These are phyloP conservation scores for Coracopsis vasa DNA, from an alignment of 2,113 vertebrate genomes.

Conservation along the genomic window DNA sequence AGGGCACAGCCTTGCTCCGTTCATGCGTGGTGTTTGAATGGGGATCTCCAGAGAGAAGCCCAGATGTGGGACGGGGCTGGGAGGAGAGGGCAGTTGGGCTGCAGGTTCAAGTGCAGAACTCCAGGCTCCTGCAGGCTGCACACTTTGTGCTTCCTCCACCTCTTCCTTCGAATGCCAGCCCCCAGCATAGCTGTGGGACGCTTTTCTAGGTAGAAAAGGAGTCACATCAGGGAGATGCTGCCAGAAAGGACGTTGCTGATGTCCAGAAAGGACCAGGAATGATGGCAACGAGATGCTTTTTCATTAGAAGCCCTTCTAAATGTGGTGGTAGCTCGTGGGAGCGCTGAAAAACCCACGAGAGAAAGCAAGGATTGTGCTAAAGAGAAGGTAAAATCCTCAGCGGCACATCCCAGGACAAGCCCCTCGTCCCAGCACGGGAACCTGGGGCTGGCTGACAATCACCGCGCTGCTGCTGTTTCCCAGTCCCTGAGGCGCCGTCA, in stretches of 20 bases:
- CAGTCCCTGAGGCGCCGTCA: neutral
- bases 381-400: fast-evolving
- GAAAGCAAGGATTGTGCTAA: fast-evolving
- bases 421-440: fast-evolving
- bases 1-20: neutral
- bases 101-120: neutral
- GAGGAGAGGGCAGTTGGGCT: neutral
- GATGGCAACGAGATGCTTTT: fast-evolving
- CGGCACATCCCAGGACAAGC: fast-evolving
- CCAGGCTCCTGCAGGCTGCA: neutral
- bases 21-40: neutral
- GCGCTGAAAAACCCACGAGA: neutral
- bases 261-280: neutral
- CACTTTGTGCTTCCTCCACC: fast-evolving
- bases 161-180: fast-evolving
- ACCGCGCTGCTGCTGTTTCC: neutral
- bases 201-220: neutral
- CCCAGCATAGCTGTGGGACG: fast-evolving
- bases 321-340: fast-evolving
- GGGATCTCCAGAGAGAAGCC: neutral
- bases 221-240: fast-evolving
- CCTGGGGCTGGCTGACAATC: neutral
- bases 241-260: fast-evolving
- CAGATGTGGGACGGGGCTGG: fast-evolving
- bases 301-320: neutral